Conservation (phyloP, 2,888 invertebrate species). For the Ariolimax columbianus region DNA sequence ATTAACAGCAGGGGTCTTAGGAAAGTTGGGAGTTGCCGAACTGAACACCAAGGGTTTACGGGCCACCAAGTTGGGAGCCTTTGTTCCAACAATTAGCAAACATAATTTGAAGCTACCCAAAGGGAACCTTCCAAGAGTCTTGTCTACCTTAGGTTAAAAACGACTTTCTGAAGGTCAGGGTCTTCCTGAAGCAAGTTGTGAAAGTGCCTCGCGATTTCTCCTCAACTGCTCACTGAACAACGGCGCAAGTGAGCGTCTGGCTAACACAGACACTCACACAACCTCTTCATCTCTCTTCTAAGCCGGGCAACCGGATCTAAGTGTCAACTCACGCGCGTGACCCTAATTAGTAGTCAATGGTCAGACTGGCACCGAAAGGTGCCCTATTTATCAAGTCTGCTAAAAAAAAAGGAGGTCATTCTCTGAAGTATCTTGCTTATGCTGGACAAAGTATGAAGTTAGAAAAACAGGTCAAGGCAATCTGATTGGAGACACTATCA, state of each 20-base stretch:
- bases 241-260: neutral
- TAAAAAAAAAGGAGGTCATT: too few relatives aligned
- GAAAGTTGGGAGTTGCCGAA: too few relatives aligned
- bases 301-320: neutral
- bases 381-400: too few relatives aligned
- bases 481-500: too few relatives aligned
- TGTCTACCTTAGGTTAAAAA: neutral
- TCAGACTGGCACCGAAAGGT: neutral
- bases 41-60: too few relatives aligned
- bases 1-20: too few relatives aligned
- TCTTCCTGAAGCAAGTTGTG: neutral
- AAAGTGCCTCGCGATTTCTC: neutral
- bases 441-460: too few relatives aligned
- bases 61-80: too few relatives aligned
- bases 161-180: neutral
- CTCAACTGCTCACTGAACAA: neutral
- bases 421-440: too few relatives aligned
- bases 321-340: neutral
- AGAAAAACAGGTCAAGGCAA: too few relatives aligned
- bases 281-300: constrained; percentile 1
- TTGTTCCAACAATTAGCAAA: too few relatives aligned
- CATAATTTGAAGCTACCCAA: too few relatives aligned
- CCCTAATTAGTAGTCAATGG: constrained; percentile 29
- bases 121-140: neutral
- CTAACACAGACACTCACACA: constrained; percentile 18